phyloP scores from a whole-genome alignment of 1,140 invertebrate species.

The Brachionus rubens region DNA sequence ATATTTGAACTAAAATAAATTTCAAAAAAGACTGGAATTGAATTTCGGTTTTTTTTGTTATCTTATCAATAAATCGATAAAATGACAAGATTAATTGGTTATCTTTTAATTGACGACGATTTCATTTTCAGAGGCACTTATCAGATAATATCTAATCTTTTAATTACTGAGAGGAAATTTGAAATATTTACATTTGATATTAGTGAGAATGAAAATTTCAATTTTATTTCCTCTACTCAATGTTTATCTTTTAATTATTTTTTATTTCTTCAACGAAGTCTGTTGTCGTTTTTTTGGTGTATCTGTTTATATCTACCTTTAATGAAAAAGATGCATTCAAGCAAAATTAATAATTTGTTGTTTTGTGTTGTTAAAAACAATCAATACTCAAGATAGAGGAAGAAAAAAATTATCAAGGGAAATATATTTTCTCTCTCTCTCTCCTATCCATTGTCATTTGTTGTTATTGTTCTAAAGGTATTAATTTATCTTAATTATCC shows the following conservation, averaged over 20 bases:
- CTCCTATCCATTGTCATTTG: slow-evolving; percentile 20
- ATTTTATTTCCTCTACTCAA: no score
- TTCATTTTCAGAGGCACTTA: slow-evolving; percentile 29
- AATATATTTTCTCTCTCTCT: slow-evolving; percentile 6
- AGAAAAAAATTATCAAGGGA: slow-evolving; percentile 16
- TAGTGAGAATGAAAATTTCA: neutral
- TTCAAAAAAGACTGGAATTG: no score
- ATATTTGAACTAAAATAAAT: no score
- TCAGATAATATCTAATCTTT: slow-evolving; percentile 33
- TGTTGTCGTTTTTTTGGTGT: neutral
- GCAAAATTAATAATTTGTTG: slow-evolving; percentile 34
- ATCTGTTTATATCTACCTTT: slow-evolving; percentile 8
- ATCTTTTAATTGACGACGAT: slow-evolving; percentile 33
- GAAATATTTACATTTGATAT: neutral
- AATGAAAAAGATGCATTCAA: slow-evolving; percentile 17
- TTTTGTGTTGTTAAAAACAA: slow-evolving; percentile 24
- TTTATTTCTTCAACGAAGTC: no score
- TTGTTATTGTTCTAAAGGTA: slow-evolving; percentile 39
- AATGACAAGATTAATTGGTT: slow-evolving; percentile 34
- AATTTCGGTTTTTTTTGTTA: neutral
- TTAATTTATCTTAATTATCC: slow-evolving; percentile 42
- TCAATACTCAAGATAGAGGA: slow-evolving; percentile 27
- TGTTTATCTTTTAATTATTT: no score
- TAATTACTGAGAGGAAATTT: neutral
- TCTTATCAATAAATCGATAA: slow-evolving; percentile 43